A percentile compares a stretch with the other conserved stretches of the same genome.
Evolutionary conservation across 2,888 invertebrate species (phyloP).

Genomic region (Acrobeloides nanus): DNA sequence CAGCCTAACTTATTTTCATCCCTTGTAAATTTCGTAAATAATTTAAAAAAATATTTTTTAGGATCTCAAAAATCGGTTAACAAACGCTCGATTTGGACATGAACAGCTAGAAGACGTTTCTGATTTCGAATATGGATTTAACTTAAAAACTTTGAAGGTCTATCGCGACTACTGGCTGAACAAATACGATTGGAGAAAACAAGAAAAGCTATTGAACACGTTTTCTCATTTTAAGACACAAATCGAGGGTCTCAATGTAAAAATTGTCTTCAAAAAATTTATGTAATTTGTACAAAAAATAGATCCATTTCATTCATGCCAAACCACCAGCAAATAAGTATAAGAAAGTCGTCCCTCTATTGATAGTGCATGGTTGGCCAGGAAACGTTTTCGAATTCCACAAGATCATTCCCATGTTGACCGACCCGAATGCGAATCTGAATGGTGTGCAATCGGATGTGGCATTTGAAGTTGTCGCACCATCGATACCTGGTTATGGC

Average conservation of each 20-base stretch:
- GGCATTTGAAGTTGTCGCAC: constrained; percentile 57
- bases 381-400: constrained; percentile 74
- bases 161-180: constrained; percentile 71
- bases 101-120: constrained; percentile 54
- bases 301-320: constrained; percentile 69
- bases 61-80: constrained; percentile 57
- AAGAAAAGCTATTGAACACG: constrained; percentile 67
- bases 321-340: constrained; percentile 58
- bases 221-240: constrained; percentile 70
- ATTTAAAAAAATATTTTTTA: constrained; percentile 14
- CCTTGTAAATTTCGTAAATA: neutral
- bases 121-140: constrained; percentile 74
- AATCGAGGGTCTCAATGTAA: constrained; percentile 63
- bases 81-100: constrained; percentile 51
- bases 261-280: neutral
- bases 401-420: constrained; percentile 58
- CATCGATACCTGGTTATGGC: constrained; percentile 61
- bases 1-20: neutral
- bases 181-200: constrained; percentile 68
- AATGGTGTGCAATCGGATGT: constrained; percentile 20
- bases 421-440: constrained; percentile 59
- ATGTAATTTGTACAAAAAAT: constrained; percentile 15
- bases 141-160: constrained; percentile 60
- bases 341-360: constrained; percentile 62
- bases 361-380: constrained; percentile 78